Percentiles rank a stretch among this genome's conserved stretches.
Evolutionary conservation across 2,113 vertebrate genomes (phyloP).

Genomic region (Tupaia chinensis): DNA sequence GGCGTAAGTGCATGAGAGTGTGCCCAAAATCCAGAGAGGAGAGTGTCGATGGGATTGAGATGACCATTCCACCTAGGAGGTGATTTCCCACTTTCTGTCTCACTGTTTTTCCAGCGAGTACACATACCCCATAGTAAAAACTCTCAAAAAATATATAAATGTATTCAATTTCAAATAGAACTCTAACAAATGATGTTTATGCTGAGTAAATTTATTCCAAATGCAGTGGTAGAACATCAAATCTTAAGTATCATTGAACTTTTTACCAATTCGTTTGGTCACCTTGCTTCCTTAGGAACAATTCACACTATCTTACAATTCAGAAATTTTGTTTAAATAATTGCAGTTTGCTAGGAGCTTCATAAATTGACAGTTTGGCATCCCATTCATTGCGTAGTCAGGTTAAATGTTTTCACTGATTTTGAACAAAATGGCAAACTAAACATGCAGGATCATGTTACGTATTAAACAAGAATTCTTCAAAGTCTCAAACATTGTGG

Average conservation of each 20-base stretch:
- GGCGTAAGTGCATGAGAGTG: too few relatives aligned
- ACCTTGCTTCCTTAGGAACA: not conserved
- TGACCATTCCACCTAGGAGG: too few relatives aligned
- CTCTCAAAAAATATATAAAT: not conserved
- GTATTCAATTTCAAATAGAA: not conserved
- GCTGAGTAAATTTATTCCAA: not conserved
- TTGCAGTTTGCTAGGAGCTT: not conserved
- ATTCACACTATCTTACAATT: not conserved
- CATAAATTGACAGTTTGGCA: not conserved
- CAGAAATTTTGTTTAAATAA: not conserved
- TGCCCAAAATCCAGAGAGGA: too few relatives aligned
- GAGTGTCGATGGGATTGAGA: too few relatives aligned
- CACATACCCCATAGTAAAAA: too few relatives aligned
- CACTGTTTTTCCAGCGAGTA: too few relatives aligned
- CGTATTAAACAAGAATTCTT: not conserved
- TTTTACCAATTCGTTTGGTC: not conserved
- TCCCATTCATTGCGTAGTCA: not conserved
- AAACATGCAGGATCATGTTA: not conserved
- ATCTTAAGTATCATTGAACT: not conserved
- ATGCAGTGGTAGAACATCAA: not conserved
- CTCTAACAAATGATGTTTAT: not conserved
- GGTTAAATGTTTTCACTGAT: not conserved
- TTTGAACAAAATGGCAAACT: not conserved
- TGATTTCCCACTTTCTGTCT: too few relatives aligned
- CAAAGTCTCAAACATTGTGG: not conserved